These are phyloP conservation scores for Amphiprion percula DNA, from an alignment of 2,113 vertebrate genomes.

Conservation along the genomic window DNA sequence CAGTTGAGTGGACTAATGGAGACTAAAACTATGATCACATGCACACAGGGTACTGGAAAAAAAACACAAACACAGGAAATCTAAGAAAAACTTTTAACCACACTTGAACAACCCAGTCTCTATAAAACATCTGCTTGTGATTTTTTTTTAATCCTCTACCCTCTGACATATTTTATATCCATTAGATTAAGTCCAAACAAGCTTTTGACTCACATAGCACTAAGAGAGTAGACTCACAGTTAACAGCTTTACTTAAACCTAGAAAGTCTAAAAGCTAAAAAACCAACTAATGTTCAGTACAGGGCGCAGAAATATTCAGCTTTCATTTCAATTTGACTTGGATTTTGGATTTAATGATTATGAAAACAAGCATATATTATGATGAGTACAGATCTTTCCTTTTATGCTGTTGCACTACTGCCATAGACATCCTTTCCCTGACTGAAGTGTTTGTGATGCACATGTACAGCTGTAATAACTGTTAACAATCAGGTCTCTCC, in stretches of 20 bases:
- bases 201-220: too few relatives aligned
- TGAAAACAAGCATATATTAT: neutral
- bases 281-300: too few relatives aligned
- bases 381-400: neutral
- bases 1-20: conserved; percentile 1
- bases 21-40: neutral
- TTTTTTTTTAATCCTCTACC: too few relatives aligned
- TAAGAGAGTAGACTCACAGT: too few relatives aligned
- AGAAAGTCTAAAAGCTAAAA: too few relatives aligned
- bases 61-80: neutral
- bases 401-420: neutral
- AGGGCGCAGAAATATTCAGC: too few relatives aligned
- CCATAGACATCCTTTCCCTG: neutral
- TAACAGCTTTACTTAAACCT: too few relatives aligned
- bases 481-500: neutral
- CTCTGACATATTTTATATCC: too few relatives aligned
- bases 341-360: neutral
- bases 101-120: too few relatives aligned
- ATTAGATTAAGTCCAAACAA: too few relatives aligned
- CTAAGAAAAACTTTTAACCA: neutral
- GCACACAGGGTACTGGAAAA: neutral
- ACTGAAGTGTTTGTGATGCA: neutral
- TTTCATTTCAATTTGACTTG: neutral
- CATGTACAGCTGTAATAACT: neutral
- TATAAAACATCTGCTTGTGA: too few relatives aligned